Base-by-base conservation (phyloP, 1,140 invertebrate genomes). In the Brachionus angularis region DNA sequence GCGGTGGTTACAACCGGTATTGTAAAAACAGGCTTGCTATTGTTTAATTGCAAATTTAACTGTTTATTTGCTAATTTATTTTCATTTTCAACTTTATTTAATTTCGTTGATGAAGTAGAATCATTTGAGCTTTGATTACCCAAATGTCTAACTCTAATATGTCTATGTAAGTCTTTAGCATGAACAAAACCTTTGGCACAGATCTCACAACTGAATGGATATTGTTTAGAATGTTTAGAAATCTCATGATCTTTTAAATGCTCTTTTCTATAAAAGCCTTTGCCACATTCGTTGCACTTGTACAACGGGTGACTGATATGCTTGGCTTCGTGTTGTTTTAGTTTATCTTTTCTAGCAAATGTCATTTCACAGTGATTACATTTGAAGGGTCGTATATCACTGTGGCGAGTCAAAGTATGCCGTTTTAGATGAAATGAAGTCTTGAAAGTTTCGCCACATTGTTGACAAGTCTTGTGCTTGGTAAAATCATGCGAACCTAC, bases 181-280 rank as follows among this genome's bases (percentile, higher is more conserved):
- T 64, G 58, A 1, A 64, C 39, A 47, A 64, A 64, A 31, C 58
- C 58, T 27, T 64, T 64, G 18, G n/a, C 29, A 31, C 58, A 64
- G 18, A 39, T 25, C 18, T 64, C 58, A 46, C 58, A 64, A 7
- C 23, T 46, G 29, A 64, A 64, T 33, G 58, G 58, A 47, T 64
- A 64, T 46, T 64, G 39, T 46, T 64, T 46, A 5, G 58, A 64
- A 29, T 64, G 58, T 18, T 46, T 46, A 10, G 42, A 46, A 46
- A 64, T 64, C 12, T 64, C 58, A 29, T 64, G 58, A 18, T 64
- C 58, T 21, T 46, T 46, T 47, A 64, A 46, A 29, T 64, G 58
- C 4, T 64, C 58, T 31, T 31, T 46, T n/a, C 58, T 39, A 27
- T 46, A 46, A 18, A 64, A 64, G 14, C 39, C 42, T 46, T 64